Evolutionary conservation across 2,113 vertebrate genomes (phyloP).

Genomic region (Percina caprodes): DNA sequence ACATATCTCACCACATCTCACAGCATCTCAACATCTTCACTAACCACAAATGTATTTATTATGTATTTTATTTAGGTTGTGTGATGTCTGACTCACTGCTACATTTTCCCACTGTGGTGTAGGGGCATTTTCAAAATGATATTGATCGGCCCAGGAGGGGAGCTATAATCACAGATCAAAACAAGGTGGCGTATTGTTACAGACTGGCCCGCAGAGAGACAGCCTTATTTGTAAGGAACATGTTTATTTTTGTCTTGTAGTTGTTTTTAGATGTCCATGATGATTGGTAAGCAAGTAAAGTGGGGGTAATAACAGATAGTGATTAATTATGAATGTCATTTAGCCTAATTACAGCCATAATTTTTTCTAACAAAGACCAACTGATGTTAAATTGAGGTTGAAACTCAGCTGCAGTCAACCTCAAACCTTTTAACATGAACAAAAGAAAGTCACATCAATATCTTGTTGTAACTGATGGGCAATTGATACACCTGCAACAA

Average conservation of each 20-base stretch:
- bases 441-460: conserved; percentile 27
- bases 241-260: conserved; percentile 48
- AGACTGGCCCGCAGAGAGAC: conserved; percentile 17
- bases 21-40: background rate
- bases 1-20: background rate
- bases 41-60: background rate
- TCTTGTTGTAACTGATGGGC: conserved; percentile 21
- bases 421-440: conserved; percentile 14
- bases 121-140: conserved; percentile 34
- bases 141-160: conserved; percentile 48
- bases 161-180: conserved; percentile 54
- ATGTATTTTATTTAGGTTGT: conserved; percentile 18
- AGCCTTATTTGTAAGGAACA: conserved; percentile 31
- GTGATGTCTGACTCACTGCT: background rate
- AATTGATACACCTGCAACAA: conserved; percentile 33
- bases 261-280: conserved; percentile 49
- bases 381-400: conserved; percentile 32
- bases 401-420: conserved; percentile 11
- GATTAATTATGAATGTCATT: conserved; percentile 65
- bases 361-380: conserved; percentile 10
- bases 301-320: conserved; percentile 29
- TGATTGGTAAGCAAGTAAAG: conserved; percentile 41
- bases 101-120: background rate
- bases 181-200: conserved; percentile 50
- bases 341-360: conserved; percentile 47